A percentile compares a stretch with the other conserved stretches of the same genome.
These are phyloP conservation scores for Pithys albifrons DNA, from an alignment of 2,113 vertebrate genomes.

Conservation along the genomic window DNA sequence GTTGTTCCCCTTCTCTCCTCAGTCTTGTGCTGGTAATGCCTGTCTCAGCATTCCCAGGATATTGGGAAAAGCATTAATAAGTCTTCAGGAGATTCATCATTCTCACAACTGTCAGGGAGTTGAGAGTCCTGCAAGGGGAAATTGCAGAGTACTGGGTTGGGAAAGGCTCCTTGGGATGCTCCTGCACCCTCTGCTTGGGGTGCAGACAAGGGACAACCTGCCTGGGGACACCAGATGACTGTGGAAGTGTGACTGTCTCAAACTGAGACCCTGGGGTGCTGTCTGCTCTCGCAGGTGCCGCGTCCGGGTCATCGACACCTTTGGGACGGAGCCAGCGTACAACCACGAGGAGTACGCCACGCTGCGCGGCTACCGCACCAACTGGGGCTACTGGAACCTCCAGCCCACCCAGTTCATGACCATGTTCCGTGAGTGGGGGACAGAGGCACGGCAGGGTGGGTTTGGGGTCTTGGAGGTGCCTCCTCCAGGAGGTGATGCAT, in stretches of 20 bases:
- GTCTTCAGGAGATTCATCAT: not conserved
- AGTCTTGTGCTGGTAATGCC: not conserved
- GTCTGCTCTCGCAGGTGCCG: slow-evolving; percentile 83
- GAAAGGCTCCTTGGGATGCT: not conserved
- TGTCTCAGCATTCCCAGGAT: slow-evolving; percentile 54
- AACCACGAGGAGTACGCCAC: slow-evolving; percentile 97
- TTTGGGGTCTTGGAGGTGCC: fast-evolving
- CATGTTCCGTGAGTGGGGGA: slow-evolving; percentile 91
- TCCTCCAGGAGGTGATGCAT: not conserved
- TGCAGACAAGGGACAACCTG: fast-evolving
- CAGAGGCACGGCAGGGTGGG: fast-evolving
- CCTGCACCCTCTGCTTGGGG: not conserved
- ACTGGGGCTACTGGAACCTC: slow-evolving; percentile 99
- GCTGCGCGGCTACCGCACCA: slow-evolving; percentile 90
- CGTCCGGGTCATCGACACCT: slow-evolving; percentile 94
- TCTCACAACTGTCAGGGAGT: not conserved
- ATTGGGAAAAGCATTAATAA: not conserved
- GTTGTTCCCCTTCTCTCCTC: not conserved
- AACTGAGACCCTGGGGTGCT: fast-evolving
- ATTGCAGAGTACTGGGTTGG: not conserved
- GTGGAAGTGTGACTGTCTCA: not conserved
- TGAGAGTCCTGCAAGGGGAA: not conserved
- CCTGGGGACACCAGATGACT: not conserved
- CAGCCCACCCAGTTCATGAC: slow-evolving; percentile 96
- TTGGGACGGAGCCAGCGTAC: slow-evolving; percentile 94